A percentile compares a stretch with the other conserved stretches of the same genome.
phyloP scores from a whole-genome alignment of 2,113 vertebrate species.

The Azemiops feae region DNA sequence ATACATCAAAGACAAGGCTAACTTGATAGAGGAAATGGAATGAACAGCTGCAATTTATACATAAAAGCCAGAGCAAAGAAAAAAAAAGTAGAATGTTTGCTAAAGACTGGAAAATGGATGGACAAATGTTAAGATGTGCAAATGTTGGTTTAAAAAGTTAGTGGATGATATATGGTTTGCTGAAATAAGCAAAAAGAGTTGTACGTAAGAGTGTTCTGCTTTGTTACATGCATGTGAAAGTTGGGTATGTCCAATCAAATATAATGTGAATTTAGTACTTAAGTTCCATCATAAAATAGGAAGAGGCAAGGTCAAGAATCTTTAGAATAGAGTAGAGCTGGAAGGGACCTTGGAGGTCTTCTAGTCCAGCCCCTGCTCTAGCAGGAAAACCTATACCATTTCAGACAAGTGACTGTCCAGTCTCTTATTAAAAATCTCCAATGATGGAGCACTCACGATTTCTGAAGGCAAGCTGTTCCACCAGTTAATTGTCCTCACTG shows the following conservation, averaged over 20 bases:
- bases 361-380: too few species aligned
- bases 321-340: too few species aligned
- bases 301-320: background rate
- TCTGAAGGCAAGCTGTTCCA: too few species aligned
- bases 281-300: background rate
- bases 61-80: background rate
- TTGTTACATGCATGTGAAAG: background rate
- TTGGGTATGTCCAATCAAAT: background rate
- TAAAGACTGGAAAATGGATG: background rate
- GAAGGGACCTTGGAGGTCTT: too few species aligned
- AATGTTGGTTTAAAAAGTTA: background rate
- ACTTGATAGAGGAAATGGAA: background rate
- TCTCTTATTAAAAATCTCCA: too few species aligned
- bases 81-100: background rate
- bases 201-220: background rate
- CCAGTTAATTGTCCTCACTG: too few species aligned
- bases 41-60: background rate
- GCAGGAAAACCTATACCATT: too few species aligned
- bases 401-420: too few species aligned
- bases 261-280: background rate
- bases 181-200: background rate
- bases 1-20: background rate
- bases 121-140: background rate
- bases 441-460: too few species aligned
- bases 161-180: background rate